phyloP scores from a whole-genome alignment of 2,113 vertebrate species.

The Hippocampus mohnikei region DNA sequence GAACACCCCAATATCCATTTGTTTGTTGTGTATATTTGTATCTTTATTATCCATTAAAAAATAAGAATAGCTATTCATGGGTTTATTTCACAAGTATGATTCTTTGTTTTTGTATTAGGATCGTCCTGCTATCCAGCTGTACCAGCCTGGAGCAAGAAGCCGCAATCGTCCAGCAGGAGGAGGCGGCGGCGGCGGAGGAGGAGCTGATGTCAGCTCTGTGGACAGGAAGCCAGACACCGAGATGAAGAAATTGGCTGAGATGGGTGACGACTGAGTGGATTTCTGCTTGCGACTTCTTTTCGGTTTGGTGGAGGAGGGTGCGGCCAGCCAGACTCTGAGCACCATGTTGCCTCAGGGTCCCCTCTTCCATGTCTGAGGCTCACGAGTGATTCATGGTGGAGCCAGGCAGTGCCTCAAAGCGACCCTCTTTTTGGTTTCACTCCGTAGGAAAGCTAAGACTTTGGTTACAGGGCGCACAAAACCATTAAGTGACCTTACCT shows the following conservation, averaged over 20 bases:
- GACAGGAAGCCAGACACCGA: conserved; percentile 82
- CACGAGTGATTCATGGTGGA: conserved; percentile 32
- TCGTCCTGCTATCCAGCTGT: conserved; percentile 95
- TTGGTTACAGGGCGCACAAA: conserved; percentile 74
- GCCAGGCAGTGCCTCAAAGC: conserved; percentile 60
- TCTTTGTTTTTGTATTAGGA: conserved; percentile 74
- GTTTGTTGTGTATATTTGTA: too few species aligned
- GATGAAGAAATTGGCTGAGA: conserved; percentile 73
- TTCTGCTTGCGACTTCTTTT: conserved; percentile 15
- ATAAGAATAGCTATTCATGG: neutral
- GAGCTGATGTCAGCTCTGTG: conserved; percentile 59
- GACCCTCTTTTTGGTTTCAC: conserved; percentile 54
- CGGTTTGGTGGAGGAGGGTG: conserved; percentile 16
- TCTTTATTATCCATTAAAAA: neutral
- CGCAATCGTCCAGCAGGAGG: conserved; percentile 74
- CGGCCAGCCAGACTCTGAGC: conserved; percentile 44
- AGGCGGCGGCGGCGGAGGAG: conserved; percentile 36
- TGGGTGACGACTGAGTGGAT: conserved; percentile 75
- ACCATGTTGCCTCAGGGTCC: conserved; percentile 28
- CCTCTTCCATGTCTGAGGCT: conserved; percentile 17
- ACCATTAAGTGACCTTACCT: conserved; percentile 85
- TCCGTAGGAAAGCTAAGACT: conserved; percentile 41
- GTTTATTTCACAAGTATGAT: conserved; percentile 6
- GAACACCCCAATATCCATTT: too few species aligned
- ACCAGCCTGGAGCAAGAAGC: conserved; percentile 90